A percentile compares a stretch with the other conserved stretches of the same genome.
These are phyloP conservation scores for Promerops cafer DNA, from an alignment of 2,113 vertebrate species.

Conservation along the genomic window DNA sequence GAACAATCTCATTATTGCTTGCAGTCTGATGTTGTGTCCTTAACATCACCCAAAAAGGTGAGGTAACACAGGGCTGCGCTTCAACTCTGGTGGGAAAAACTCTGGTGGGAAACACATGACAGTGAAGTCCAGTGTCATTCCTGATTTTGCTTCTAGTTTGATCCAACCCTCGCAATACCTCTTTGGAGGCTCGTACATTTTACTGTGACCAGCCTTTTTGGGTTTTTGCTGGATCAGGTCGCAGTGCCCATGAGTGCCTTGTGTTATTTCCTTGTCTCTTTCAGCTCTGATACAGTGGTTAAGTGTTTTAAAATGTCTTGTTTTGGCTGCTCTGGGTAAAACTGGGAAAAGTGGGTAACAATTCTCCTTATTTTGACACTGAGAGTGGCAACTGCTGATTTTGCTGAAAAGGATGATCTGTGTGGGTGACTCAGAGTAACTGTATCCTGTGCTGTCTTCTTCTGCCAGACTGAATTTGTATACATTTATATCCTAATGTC, in stretches of 20 bases:
- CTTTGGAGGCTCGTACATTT: neutral
- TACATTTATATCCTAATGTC: neutral
- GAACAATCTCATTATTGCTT: no score
- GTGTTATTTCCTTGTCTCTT: neutral
- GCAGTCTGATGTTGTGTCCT: neutral
- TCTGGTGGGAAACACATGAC: neutral
- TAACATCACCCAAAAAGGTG: neutral
- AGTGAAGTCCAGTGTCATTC: neutral
- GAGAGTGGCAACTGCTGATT: neutral
- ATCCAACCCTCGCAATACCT: neutral
- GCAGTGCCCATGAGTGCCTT: neutral
- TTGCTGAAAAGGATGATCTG: neutral
- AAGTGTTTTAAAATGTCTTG: neutral
- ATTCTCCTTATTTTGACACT: neutral
- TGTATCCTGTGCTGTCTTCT: neutral
- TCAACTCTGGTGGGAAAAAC: neutral
- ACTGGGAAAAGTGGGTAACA: neutral
- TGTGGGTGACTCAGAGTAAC: neutral
- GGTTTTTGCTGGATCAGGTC: neutral
- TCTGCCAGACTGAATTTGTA: neutral
- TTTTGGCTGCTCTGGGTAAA: neutral
- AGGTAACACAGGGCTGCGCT: fast-evolving
- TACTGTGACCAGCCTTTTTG: neutral
- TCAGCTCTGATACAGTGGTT: neutral
- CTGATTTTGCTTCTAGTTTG: neutral